A percentile compares a stretch with the other conserved stretches of the same genome.
Conservation (phyloP, 2,888 invertebrate species). For the Epinotia bilunana region DNA sequence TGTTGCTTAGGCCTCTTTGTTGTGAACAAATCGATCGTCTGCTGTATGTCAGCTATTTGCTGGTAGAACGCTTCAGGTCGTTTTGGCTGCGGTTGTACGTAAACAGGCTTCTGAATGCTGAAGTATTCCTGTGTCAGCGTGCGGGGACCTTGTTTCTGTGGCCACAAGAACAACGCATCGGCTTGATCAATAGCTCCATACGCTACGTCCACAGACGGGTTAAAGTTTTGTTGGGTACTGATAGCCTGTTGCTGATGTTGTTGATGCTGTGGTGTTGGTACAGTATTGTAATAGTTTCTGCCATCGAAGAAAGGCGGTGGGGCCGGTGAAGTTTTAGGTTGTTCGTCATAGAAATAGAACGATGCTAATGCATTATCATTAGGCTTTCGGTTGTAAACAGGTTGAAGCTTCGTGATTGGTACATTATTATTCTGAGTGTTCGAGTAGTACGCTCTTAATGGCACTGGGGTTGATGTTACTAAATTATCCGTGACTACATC, state of each 20-base stretch:
- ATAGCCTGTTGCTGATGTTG: slow-evolving; percentile 51
- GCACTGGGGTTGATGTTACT: slow-evolving; percentile 85
- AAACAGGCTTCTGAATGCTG: slow-evolving; percentile 77
- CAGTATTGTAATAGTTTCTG: slow-evolving; percentile 77
- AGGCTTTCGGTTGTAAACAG: slow-evolving; percentile 76
- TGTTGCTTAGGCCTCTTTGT: slow-evolving; percentile 83
- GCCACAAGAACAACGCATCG: slow-evolving; percentile 79
- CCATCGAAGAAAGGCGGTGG: slow-evolving; percentile 81
- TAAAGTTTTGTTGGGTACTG: slow-evolving; percentile 67
- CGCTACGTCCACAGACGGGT: slow-evolving; percentile 73
- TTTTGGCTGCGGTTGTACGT: slow-evolving; percentile 70
- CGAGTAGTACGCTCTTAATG: slow-evolving; percentile 86
- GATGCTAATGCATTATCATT: slow-evolving; percentile 82
- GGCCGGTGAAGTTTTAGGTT: slow-evolving; percentile 82
- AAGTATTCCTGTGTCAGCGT: slow-evolving; percentile 83
- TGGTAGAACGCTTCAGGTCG: slow-evolving; percentile 85
- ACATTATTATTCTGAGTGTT: slow-evolving; percentile 81
- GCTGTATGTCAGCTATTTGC: slow-evolving; percentile 87
- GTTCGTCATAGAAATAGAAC: slow-evolving; percentile 88
- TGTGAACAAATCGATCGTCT: slow-evolving; percentile 86
- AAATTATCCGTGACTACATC: slow-evolving; percentile 67
- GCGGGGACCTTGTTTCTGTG: slow-evolving; percentile 80
- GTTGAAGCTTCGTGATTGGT: slow-evolving; percentile 82
- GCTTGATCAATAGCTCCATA: slow-evolving; percentile 78
- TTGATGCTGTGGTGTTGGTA: slow-evolving; percentile 61